Percentiles rank a stretch among this genome's conserved stretches.
Evolutionary conservation across 2,888 invertebrate species (phyloP).

Genomic region (Tiphia femorata): DNA sequence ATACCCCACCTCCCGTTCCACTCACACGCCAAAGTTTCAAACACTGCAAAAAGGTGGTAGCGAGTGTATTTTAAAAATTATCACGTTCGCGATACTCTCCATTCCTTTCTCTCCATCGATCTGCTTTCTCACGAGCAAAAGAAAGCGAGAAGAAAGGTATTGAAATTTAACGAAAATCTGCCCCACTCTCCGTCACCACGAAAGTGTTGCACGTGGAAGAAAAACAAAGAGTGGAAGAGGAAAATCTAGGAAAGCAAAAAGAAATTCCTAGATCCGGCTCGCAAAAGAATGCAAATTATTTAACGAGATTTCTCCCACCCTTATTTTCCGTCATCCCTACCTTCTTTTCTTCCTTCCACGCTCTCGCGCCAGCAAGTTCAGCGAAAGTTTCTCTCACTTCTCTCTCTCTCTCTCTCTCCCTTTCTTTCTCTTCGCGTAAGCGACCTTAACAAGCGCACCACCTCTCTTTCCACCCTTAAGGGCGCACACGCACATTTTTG

Average conservation of each 20-base stretch:
- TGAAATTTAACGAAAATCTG: too few relatives aligned
- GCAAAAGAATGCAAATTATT: slow-evolving; percentile 29
- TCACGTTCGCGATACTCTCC: too few relatives aligned
- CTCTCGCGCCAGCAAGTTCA: slow-evolving; percentile 25
- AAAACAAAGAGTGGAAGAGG: slow-evolving; percentile 13
- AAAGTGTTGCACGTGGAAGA: background rate
- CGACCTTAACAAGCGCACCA: slow-evolving; percentile 10
- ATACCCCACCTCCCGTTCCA: too few relatives aligned
- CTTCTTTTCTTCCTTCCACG: too few relatives aligned
- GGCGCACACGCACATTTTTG: slow-evolving; percentile 19
- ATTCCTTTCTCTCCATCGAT: background rate
- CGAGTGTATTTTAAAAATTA: too few relatives aligned
- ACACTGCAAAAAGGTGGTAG: too few relatives aligned
- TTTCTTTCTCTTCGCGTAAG: slow-evolving; percentile 1
- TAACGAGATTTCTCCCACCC: slow-evolving; percentile 31
- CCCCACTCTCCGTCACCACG: too few relatives aligned
- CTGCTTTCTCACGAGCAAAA: background rate
- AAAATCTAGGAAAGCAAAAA: too few relatives aligned
- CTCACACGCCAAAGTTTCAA: too few relatives aligned
- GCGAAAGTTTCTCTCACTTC: slow-evolving; percentile 19
- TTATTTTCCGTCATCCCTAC: too few relatives aligned
- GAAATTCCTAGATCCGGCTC: too few relatives aligned
- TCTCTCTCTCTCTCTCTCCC: background rate
- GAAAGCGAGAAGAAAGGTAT: too few relatives aligned
- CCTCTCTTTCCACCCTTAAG: slow-evolving; percentile 28